Evolutionary conservation across 2,797 vertebrate species (phyloP), one percentile per base, ranked within the genome.

Genomic region (Pipistrellus pipistrellus): DNA sequence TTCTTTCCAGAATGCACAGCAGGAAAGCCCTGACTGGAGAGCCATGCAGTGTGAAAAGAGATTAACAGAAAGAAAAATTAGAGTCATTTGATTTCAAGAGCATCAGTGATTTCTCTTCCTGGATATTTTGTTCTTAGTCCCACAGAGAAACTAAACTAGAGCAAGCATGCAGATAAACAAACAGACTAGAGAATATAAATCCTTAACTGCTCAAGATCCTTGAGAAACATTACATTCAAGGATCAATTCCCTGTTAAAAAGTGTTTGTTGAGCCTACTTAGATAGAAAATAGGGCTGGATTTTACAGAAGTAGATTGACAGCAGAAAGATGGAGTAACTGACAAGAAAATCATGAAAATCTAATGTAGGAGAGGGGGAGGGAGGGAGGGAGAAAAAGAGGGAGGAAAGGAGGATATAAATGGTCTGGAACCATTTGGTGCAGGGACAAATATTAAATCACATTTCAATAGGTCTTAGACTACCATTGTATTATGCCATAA

Each of bases 261-360:
- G 23, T 18, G 15, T 91, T 85, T 66, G 2, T n/a, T 83, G 77
- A 88, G 6, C 38, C 57, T 88, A 80, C 27, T 53, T 35, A 96
- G 86, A 15, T 83, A 85, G 8, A 14, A 27, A 8, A 64, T 66
- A 20, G 18, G 38, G 46, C 5, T 10, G 2, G 46, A 41, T 66
- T 90, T 93, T 94, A 81, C 6, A 92, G 80, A 90, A 90, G 57
- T 78, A 88, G 30, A 66, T 44, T 82, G 75, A 93, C 53, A 92
- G 46, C 44, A 90, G 38, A 32, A 90, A 85, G 51, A 93, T 88
- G 57, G 30, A 30, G 11, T 12, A 94, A 87, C 62, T 85, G 38
- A 82, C 23, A 88, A 84, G 4, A 95, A 71, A 73, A 93, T 85
- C 53, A 82, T 90, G 35, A 84, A 89, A 94, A 94, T 46, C 59